Base-by-base conservation (phyloP, 1,140 invertebrate genomes). In the Tetramorium alpestre region DNA sequence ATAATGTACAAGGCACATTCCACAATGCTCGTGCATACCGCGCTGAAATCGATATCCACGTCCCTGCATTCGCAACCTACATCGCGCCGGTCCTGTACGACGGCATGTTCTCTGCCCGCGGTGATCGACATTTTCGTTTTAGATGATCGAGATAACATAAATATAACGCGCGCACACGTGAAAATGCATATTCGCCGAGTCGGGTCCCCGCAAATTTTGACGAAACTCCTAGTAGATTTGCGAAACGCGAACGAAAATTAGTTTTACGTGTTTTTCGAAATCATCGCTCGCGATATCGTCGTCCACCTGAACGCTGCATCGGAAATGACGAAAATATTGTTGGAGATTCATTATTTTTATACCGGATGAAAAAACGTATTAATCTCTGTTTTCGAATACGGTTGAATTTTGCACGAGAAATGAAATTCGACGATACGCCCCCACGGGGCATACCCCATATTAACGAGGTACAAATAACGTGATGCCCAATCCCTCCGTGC, bases 21-120 rank as follows among this genome's bases (percentile, higher is more conserved):
- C 94, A 94, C 93, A 95, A 93, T 94, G 93, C 90, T 92, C 89
- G 91, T 93, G 92, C 93, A 92, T 94, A 92, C 92, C 92, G 90
- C 89, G 92, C 89, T 94, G 94, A 95, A 95, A 95, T 95, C 94
- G 93, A 95, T 95, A 94, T 88, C 93, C 92, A 92, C 91, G 93
- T 92, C 89, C 89, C 92, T 92, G 91, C 90, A 92, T 94, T 94
- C 92, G 93, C 94, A 94, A 94, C 94, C 94, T 94, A 94, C 93
- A 94, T 94, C 91, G 93, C 88, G 86, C 90, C 89, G 86, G 91
- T 44, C 33, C 87, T 22, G 78, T 16, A 72, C 65, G n/a, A 33
- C 33, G 33, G 54, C 54, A 25, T 22, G 38, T 56, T 44, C 78
- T 13, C 38, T 4, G 51, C 54, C 44, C 33, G 67, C 33, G 67